Evolutionary conservation across 2,113 vertebrate species (phyloP), one percentile per base, ranked within the genome.

Genomic region (Forbesichthys agassizii): DNA sequence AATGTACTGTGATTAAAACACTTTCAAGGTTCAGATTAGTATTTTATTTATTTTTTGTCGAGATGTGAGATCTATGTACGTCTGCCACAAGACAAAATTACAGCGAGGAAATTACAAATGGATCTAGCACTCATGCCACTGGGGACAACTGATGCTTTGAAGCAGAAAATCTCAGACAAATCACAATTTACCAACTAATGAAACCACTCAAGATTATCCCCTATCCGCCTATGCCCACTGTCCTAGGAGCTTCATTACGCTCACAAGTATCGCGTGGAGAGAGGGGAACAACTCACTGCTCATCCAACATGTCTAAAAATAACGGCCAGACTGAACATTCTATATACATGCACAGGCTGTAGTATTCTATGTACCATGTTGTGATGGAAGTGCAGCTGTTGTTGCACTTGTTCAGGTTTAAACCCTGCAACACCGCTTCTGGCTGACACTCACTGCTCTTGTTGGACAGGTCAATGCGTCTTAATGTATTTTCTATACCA

Each of bases 121-220:
- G 78, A 91, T 84, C 75, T 77, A 75, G 73, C 78, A 18, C 70
- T 53, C 79, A 72, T 80, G 77, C 84, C 84, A 78, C 53, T 46
- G 85, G 88, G 88, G 88, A 85, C 83, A 85, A 82, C 53, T 68
- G 85, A 82, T 73, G 83, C 79, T 78, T 78, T 84, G 65, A 79
- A 77, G 81, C 48, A 77, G 59, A 89, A 88, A 87, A 81, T 88
- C 86, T 92, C 81, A 89, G 86, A 88, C 77, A 74, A 91, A 90
- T 57, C 82, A 87, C 83, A 86, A 87, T 90, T 73, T 86, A 88
- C 80, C 81, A 83, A 60, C 86, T 84, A 89, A 92, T 78, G 78
- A 91, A 92, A 86, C 69, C 73, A 78, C 55, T 88, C 78, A 54
- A 90, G 71, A 87, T 74, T 72, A 74, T 76, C 80, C 78, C 11